Percentiles rank a stretch among this genome's conserved stretches.
Conservation (phyloP, 2,888 invertebrate genomes). For the Cryptus armator region DNA sequence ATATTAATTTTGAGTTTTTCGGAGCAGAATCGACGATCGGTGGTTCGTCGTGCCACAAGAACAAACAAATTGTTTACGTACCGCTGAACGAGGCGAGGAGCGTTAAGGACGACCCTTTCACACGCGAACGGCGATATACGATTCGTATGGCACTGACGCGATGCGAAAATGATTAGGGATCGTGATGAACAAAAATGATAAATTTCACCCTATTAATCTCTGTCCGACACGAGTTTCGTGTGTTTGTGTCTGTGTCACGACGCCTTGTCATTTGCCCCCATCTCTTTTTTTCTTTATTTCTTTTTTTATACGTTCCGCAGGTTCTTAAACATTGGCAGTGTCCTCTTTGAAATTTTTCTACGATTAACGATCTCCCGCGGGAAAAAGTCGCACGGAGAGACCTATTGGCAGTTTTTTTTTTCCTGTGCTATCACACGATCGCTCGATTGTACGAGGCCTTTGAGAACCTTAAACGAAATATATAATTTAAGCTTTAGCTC, state of each 20-base stretch:
- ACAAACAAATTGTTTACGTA: constrained; percentile 57
- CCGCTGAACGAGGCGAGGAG: constrained; percentile 61
- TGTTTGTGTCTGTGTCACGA: neutral
- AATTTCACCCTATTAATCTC: constrained; percentile 31
- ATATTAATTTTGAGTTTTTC: constrained; percentile 25
- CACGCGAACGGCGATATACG: constrained; percentile 40
- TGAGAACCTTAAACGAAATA: constrained; percentile 6
- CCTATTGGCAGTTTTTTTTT: constrained; percentile 40
- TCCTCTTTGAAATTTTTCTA: constrained; percentile 22
- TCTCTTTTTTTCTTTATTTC: neutral
- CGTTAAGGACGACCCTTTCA: constrained; percentile 37
- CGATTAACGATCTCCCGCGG: constrained; percentile 46
- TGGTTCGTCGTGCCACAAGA: constrained; percentile 65
- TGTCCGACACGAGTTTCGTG: neutral
- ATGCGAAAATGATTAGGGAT: constrained; percentile 36
- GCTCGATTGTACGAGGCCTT: constrained; percentile 12
- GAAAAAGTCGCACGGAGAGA: constrained; percentile 55
- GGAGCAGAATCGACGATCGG: constrained; percentile 60
- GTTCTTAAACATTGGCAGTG: constrained; percentile 50
- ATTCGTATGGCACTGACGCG: constrained; percentile 59
- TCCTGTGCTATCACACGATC: constrained; percentile 12
- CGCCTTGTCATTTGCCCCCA: constrained; percentile 20
- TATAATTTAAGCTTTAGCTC: neutral
- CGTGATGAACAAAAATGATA: constrained; percentile 18
- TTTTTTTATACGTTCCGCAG: neutral